Evolutionary conservation across 2,888 invertebrate species (phyloP).

Genomic region (Drosophila sordidula): DNA sequence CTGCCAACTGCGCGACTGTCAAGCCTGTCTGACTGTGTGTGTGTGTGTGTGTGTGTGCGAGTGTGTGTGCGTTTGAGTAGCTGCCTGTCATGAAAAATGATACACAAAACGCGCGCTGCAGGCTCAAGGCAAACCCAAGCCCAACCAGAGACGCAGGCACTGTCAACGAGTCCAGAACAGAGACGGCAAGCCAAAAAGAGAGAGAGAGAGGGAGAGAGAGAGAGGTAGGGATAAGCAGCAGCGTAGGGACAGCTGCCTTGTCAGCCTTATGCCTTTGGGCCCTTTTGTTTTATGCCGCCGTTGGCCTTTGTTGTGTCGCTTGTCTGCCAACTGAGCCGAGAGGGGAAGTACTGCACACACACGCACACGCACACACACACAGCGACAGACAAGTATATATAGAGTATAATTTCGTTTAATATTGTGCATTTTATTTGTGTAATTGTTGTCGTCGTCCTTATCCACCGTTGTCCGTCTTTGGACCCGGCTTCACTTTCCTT

Average conservation of each 20-base stretch:
- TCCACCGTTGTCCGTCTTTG: constrained; percentile 49
- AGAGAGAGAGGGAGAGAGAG: background rate
- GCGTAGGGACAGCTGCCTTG: constrained; percentile 66
- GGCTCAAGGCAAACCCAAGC: constrained; percentile 29
- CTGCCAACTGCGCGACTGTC: constrained; percentile 70
- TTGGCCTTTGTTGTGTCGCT: constrained; percentile 72
- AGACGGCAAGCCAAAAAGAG: background rate
- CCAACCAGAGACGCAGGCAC: constrained; percentile 6
- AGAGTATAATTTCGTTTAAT: constrained; percentile 76
- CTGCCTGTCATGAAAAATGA: constrained; percentile 76
- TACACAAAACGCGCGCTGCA: constrained; percentile 72
- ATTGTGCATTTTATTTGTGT: constrained; percentile 79
- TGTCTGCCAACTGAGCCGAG: constrained; percentile 55
- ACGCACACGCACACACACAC: constrained; percentile 8
- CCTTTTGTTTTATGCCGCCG: constrained; percentile 79
- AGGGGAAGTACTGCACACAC: constrained; percentile 26
- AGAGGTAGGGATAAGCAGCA: constrained; percentile 1
- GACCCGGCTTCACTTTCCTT: constrained; percentile 65
- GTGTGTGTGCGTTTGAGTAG: constrained; percentile 41
- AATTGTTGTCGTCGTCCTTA: constrained; percentile 71
- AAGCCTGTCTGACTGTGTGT: constrained; percentile 59
- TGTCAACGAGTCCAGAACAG: background rate
- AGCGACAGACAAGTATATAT: constrained; percentile 16
- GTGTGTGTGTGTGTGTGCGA: constrained; percentile 7
- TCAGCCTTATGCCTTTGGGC: constrained; percentile 76